These are phyloP conservation scores for Leptopilina syphax DNA, from an alignment of 2,888 invertebrate genomes.

Conservation along the genomic window DNA sequence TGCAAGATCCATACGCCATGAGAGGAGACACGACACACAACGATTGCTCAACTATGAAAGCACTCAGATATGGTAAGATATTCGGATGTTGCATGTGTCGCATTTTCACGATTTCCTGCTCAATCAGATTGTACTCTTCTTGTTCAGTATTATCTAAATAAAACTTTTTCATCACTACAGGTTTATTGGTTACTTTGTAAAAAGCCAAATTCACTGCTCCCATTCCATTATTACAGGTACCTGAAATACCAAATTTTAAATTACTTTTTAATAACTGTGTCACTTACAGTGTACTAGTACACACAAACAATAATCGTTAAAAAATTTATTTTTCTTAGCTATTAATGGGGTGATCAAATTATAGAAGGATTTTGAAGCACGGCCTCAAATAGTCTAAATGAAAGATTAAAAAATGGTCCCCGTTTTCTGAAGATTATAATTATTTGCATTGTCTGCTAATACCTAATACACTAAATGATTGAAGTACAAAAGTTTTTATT, in stretches of 20 bases:
- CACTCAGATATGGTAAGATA: slow-evolving; percentile 85
- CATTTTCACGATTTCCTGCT: slow-evolving; percentile 88
- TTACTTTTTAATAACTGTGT: too few species aligned
- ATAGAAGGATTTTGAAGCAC: too few species aligned
- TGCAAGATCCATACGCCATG: slow-evolving; percentile 91
- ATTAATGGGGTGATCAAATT: too few species aligned
- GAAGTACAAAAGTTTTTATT: too few species aligned
- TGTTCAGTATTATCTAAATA: slow-evolving; percentile 84
- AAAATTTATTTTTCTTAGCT: neutral
- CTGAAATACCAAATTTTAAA: slow-evolving; percentile 57
- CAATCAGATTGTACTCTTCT: slow-evolving; percentile 81
- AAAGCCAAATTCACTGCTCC: slow-evolving; percentile 85
- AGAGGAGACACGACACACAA: slow-evolving; percentile 89
- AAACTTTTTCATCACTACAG: slow-evolving; percentile 87
- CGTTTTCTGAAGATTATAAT: too few species aligned
- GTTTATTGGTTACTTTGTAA: slow-evolving; percentile 82
- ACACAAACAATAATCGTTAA: neutral
- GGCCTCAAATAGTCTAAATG: too few species aligned
- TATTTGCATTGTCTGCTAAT: too few species aligned
- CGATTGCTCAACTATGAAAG: slow-evolving; percentile 88
- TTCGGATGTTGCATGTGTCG: slow-evolving; percentile 89
- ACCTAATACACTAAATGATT: too few species aligned
- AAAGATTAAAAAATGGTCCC: too few species aligned
- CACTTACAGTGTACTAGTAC: too few species aligned
- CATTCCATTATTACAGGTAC: slow-evolving; percentile 84